Base-by-base conservation (phyloP, 2,113 vertebrate genomes). In the Triplophysa rosa region DNA sequence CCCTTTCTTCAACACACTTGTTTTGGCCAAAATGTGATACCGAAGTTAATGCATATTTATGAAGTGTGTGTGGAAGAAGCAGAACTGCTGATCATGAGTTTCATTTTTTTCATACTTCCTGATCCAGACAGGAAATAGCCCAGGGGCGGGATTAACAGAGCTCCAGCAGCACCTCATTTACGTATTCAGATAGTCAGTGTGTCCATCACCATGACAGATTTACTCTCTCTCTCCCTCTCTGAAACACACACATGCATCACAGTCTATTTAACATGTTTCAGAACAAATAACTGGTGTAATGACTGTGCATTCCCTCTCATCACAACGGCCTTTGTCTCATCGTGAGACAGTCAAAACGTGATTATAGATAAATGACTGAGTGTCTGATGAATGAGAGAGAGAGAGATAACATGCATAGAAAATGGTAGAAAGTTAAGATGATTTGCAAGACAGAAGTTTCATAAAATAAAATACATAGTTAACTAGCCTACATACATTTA, bases 81-180 rank as follows among this genome's bases (percentile, higher is more conserved):
- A 85, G 65, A 83, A 85, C 74, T 64, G 81, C 82, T 83, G 81
- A 85, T 85, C 79, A 75, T 52, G 74, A 85, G 49, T 33, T 82
- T 77, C 26, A 79, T 62, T 58, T 78, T 82, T 81, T 79, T 80
- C 29, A 29, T 54, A 85, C 81, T 85, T 85, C 84, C 84, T 83
- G 75, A 85, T 81, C 81, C 84, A 67, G 81, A 81, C 84, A 85
- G 81, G 81, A 85, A 85, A 85, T 54, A 83, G 78, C 84, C 84
- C 67, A 78, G 75, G 70, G 81, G 81, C 61, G 84, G 84, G 81
- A 85, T 85, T 85, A 83, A 83, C 81, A 75, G 74, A 47, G 81
- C 81, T 81, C 79, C 23, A 12, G 70, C 81, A 81, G 74, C 40
- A 29, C 3, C 70, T 81, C 81, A 85, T 85, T 81, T 83, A 70